Evolutionary conservation across 2,113 vertebrate genomes (phyloP).

Genomic region (Hemichromis elongatus): DNA sequence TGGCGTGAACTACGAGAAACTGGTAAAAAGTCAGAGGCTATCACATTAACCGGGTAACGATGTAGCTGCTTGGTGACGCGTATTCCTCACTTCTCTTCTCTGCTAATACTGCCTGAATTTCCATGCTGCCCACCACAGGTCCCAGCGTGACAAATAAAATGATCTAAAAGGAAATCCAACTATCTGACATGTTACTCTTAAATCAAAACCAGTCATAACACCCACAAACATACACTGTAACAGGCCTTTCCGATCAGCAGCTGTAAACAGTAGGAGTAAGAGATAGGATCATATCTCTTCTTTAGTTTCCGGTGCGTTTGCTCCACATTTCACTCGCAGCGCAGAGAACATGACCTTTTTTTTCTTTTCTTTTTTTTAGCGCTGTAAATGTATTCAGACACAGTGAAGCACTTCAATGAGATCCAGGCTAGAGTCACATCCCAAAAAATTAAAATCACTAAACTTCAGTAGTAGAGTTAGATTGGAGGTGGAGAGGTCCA

Average conservation of each 20-base stretch:
- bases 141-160: background rate
- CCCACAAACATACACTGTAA: slow-evolving; percentile 23
- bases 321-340: background rate
- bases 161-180: background rate
- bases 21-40: background rate
- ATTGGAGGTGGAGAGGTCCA: slow-evolving; percentile 30
- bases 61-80: background rate
- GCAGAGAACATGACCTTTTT: slow-evolving; percentile 2
- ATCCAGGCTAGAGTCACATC: slow-evolving; percentile 19
- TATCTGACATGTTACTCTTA: background rate
- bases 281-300: slow-evolving; percentile 14
- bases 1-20: background rate
- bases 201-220: background rate
- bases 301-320: slow-evolving; percentile 7
- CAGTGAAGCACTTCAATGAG: slow-evolving; percentile 10
- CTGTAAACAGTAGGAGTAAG: slow-evolving; percentile 44
- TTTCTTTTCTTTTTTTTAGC: background rate
- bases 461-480: slow-evolving; percentile 46
- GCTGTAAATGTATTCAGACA: background rate
- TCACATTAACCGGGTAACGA: slow-evolving; percentile 23
- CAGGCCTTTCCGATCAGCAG: slow-evolving; percentile 43
- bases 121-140: background rate
- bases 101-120: slow-evolving; percentile 20
- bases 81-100: background rate
- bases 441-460: background rate